phyloP scores from a whole-genome alignment of 2,797 vertebrate species.

The Coreius guichenoti region DNA sequence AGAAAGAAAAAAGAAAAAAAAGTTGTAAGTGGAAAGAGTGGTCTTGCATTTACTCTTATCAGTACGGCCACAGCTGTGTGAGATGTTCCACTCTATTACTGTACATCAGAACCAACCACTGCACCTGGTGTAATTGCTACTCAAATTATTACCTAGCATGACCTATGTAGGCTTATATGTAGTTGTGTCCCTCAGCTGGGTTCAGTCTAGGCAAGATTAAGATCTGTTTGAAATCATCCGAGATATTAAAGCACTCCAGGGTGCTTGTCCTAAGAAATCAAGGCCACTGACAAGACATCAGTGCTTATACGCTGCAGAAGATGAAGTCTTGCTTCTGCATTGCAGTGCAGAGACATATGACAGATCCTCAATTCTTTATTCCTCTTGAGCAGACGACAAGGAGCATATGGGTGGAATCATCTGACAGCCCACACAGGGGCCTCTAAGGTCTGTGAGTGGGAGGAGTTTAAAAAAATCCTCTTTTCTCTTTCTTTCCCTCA shows the following conservation, averaged over 20 bases:
- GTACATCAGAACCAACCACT: conserved; percentile 22
- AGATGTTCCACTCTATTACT: conserved; percentile 27
- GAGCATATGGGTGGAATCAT: conserved; percentile 25
- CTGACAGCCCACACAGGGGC: conserved; percentile 10
- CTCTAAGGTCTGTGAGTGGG: conserved; percentile 35
- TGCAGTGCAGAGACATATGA: neutral
- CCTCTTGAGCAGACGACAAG: conserved; percentile 30
- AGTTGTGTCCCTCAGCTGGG: neutral
- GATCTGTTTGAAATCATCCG: conserved; percentile 20
- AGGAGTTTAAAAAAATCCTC: conserved; percentile 25
- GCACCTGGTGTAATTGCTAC: conserved; percentile 23
- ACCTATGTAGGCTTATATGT: neutral
- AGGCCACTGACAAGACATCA: conserved; percentile 27
- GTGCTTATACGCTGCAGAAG: neutral
- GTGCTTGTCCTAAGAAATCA: conserved; percentile 28
- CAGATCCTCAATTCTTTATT: conserved; percentile 37
- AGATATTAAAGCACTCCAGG: conserved; percentile 26
- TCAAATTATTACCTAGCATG: conserved; percentile 18
- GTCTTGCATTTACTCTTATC: conserved; percentile 37
- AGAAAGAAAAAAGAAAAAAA: neutral
- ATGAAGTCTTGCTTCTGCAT: conserved; percentile 26
- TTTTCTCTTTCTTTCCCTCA: conserved; percentile 31
- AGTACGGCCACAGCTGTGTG: conserved; percentile 33
- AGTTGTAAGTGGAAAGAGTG: neutral
- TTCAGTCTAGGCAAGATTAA: neutral